phyloP scores from a whole-genome alignment of 2,888 invertebrate species.

The Miltochrista miniata region DNA sequence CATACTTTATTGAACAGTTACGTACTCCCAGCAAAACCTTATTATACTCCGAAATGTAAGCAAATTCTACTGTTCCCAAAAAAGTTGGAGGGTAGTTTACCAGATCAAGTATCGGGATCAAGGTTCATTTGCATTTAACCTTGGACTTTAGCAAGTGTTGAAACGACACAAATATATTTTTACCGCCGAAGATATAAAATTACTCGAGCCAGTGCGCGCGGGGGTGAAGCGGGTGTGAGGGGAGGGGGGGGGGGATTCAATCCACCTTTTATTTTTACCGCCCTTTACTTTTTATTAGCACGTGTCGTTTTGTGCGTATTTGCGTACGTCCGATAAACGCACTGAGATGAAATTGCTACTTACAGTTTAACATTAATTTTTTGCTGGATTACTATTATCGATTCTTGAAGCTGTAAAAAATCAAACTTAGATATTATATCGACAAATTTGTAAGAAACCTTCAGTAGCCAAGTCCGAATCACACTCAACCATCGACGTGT shows the following conservation, averaged over 20 bases:
- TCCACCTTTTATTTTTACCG: slow-evolving; percentile 49
- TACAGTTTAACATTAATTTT: slow-evolving; percentile 24
- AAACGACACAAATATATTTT: slow-evolving; percentile 27
- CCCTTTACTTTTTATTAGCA: slow-evolving; percentile 51
- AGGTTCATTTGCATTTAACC: slow-evolving; percentile 4
- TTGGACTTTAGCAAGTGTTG: slow-evolving; percentile 13
- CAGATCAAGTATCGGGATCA: not conserved
- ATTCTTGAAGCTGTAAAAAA: too few relatives aligned
- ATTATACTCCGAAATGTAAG: too few relatives aligned
- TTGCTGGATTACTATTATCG: slow-evolving; percentile 1
- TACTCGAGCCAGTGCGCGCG: slow-evolving; percentile 13
- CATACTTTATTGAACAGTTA: not conserved
- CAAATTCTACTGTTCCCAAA: not conserved
- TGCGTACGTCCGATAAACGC: slow-evolving; percentile 37
- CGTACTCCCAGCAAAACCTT: not conserved
- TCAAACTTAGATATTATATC: too few relatives aligned
- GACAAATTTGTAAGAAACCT: too few relatives aligned
- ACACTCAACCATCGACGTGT: too few relatives aligned
- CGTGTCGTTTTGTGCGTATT: slow-evolving; percentile 41
- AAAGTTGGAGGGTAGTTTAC: not conserved
- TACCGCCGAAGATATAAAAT: slow-evolving; percentile 35
- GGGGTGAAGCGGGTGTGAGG: slow-evolving; percentile 6
- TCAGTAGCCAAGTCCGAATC: too few relatives aligned
- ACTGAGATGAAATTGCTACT: slow-evolving; percentile 20
- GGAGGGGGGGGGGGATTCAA: slow-evolving; percentile 17